A percentile compares a stretch with the other conserved stretches of the same genome.
Conservation (phyloP, 2,797 vertebrate species). For the Centroberyx gerrardi region DNA sequence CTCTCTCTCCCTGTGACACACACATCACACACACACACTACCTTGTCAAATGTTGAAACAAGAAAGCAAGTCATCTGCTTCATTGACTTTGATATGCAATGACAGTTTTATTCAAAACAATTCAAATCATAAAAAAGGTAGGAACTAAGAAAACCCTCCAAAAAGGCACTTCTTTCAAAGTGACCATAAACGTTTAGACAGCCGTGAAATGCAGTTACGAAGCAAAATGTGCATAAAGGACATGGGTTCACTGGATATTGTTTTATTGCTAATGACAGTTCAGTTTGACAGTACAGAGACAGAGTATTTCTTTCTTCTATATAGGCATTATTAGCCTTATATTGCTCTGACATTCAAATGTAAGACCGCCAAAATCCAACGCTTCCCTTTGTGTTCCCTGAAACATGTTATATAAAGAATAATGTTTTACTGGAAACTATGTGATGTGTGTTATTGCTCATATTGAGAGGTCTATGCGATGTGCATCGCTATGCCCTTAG, state of each 20-base stretch:
- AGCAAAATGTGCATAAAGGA: conserved; percentile 68
- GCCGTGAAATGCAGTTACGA: conserved; percentile 70
- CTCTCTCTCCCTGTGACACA: conserved; percentile 20
- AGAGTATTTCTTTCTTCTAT: conserved; percentile 55
- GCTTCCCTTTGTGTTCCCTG: conserved; percentile 72
- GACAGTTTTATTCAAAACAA: conserved; percentile 86
- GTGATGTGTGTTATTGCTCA: conserved; percentile 81
- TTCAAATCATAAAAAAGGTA: conserved; percentile 75
- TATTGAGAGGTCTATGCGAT: conserved; percentile 67
- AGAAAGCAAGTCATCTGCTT: conserved; percentile 47
- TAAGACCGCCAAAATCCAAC: conserved; percentile 48
- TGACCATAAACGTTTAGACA: conserved; percentile 75
- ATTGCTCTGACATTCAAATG: conserved; percentile 76
- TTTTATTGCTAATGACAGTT: conserved; percentile 81
- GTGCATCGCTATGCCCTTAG: conserved; percentile 61
- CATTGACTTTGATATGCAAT: conserved; percentile 76
- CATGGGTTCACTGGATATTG: conserved; percentile 57
- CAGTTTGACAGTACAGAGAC: conserved; percentile 64
- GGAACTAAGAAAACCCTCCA: conserved; percentile 73
- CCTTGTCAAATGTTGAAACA: conserved; percentile 34
- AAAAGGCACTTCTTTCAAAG: conserved; percentile 87
- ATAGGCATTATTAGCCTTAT: conserved; percentile 57
- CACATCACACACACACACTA: conserved; percentile 35
- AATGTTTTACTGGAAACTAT: conserved; percentile 69
- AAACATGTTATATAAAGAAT: conserved; percentile 77